Percentiles rank a stretch among this genome's conserved stretches.
Conservation (phyloP, 1,140 invertebrate species). For the Belonocnema kinseyi region DNA sequence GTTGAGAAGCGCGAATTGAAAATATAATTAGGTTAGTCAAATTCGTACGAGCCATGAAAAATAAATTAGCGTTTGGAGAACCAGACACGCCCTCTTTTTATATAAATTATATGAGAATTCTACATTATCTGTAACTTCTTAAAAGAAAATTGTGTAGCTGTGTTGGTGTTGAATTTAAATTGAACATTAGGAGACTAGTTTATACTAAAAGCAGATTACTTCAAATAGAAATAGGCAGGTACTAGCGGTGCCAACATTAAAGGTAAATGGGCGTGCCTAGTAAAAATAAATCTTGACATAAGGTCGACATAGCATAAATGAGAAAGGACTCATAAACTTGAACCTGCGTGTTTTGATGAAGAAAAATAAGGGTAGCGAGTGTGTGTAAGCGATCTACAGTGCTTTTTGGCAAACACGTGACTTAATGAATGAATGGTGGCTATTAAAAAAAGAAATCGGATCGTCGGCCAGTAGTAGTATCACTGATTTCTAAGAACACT, state of each 20-base stretch:
- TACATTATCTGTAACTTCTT: background rate
- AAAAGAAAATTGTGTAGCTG: background rate
- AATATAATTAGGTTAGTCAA: background rate
- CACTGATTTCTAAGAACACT: constrained; percentile 57
- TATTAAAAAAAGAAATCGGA: constrained; percentile 53
- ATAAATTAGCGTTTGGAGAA: background rate
- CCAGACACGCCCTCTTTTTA: constrained; percentile 7
- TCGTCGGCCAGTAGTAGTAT: constrained; percentile 56
- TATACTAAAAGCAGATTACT: too few relatives aligned
- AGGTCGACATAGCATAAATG: constrained; percentile 26
- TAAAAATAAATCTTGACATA: background rate
- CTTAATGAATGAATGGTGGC: constrained; percentile 48
- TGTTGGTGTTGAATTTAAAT: too few relatives aligned
- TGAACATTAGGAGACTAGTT: too few relatives aligned
- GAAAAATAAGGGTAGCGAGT: constrained; percentile 57
- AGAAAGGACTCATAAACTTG: background rate
- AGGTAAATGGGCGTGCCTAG: background rate
- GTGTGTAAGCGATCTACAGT: constrained; percentile 68
- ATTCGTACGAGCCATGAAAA: background rate
- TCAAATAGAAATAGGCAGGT: too few relatives aligned
- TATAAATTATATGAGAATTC: background rate
- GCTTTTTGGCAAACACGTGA: constrained; percentile 61
- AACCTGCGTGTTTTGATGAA: constrained; percentile 36
- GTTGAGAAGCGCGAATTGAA: background rate
- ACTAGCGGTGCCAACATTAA: background rate